Evolutionary conservation across 1,140 invertebrate genomes (phyloP), one percentile per base, ranked within the genome.

Genomic region (Goniozus legneri): DNA sequence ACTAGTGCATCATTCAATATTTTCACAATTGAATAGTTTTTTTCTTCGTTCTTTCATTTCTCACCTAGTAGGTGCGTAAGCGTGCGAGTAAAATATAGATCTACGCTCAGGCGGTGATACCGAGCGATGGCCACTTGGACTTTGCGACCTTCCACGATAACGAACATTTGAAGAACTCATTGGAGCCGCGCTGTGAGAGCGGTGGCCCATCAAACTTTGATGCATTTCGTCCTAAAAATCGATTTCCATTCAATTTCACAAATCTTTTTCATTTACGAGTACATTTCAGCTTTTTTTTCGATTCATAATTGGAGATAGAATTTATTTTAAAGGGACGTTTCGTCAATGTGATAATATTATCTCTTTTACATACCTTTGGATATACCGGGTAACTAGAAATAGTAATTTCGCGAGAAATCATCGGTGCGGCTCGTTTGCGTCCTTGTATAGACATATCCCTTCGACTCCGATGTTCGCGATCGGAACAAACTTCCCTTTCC

Each of bases 391-490:
- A 40, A 75, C 39, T 71, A 67, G 35, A 70, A 62, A 2, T 70
- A 59, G 20, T 78, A 80, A 47, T 82, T 10, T 27, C 80, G 44
- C 79, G 74, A 54, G 76, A 69, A 51, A 76, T 72, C 80, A 87
- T 83, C 47, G 84, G 80, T 41, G 83, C 80, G 14, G 84, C 77
- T 52, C 84, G 75, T 65, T 87, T 85, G 47, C 86, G 79, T 54
- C 84, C 85, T 55, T 87, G 82, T 8, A 86, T 86, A 42, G 87
- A 88, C 81, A 88, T 86, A 62, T 90, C 88, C 56, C 87, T 80
- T 56, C 87, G 78, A 52, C 80, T 81, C 44, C 77, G 72, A 58
- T 80, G 74, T 43, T 80, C 76, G 13, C 70, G 71, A 50, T 75
- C 74, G 37, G 78, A 66, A 50, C 71, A 73, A 52, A 78, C 65